phyloP scores from a whole-genome alignment of 1,140 invertebrate species.

The Melipona quadrifasciata region DNA sequence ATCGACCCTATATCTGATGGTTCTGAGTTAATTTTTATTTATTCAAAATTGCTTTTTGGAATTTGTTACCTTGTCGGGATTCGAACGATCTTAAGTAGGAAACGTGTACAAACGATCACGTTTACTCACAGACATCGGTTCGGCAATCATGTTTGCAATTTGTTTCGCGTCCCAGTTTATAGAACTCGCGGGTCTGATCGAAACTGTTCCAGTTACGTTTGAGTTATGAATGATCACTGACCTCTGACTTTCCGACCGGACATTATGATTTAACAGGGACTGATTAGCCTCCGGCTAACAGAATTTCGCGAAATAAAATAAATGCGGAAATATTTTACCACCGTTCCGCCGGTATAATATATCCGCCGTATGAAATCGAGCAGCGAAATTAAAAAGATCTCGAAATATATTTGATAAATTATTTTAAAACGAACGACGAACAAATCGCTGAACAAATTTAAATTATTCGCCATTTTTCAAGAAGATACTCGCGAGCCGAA shows the following conservation, averaged over 20 bases:
- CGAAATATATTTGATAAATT: too few species aligned
- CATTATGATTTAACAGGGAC: neutral
- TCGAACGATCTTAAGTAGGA: too few species aligned
- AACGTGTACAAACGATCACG: neutral
- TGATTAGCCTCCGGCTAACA: neutral
- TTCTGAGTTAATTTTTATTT: too few species aligned
- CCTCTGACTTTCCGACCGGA: neutral
- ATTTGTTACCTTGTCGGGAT: too few species aligned
- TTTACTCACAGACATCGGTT: neutral
- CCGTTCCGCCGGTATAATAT: too few species aligned
- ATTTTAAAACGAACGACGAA: too few species aligned
- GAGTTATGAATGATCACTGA: slow-evolving; percentile 5
- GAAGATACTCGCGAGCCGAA: too few species aligned
- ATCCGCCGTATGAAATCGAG: neutral
- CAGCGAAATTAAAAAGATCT: neutral
- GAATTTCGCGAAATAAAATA: neutral
- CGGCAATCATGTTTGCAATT: neutral
- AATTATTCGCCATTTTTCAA: too few species aligned
- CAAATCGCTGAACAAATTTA: too few species aligned
- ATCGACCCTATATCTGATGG: too few species aligned
- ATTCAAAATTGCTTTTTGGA: too few species aligned
- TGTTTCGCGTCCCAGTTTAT: neutral
- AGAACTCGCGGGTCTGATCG: neutral
- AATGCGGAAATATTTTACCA: neutral
- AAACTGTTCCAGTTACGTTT: slow-evolving; percentile 6